Conservation (phyloP, 2,113 vertebrate genomes). For the Anoplopoma fimbria region DNA sequence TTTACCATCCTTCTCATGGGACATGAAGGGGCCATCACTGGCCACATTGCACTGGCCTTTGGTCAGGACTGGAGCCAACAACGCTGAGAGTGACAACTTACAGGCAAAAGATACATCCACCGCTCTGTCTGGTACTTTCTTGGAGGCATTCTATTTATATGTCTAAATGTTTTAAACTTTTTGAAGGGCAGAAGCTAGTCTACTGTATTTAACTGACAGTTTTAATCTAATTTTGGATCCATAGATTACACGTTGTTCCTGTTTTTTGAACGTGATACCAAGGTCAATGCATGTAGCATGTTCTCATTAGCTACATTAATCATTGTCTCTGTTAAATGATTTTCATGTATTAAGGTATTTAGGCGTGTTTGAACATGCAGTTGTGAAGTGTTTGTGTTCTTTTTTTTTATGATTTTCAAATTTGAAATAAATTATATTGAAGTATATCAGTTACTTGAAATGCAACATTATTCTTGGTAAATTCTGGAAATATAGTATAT, state of each 20-base stretch:
- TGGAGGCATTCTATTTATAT: background rate
- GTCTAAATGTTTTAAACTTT: background rate
- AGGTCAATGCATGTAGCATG: background rate
- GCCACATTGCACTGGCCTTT: background rate
- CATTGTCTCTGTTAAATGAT: background rate
- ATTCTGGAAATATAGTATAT: background rate
- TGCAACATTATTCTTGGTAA: background rate
- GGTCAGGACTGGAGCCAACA: background rate
- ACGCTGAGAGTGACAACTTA: background rate
- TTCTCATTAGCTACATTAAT: background rate
- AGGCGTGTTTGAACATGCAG: slow-evolving; percentile 50
- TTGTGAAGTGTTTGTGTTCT: slow-evolving; percentile 33
- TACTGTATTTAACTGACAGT: background rate
- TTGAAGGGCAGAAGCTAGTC: background rate
- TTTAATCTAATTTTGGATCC: background rate
- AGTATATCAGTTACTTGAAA: background rate
- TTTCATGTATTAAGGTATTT: slow-evolving; percentile 41
- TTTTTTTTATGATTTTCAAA: slow-evolving; percentile 40
- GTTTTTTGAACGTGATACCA: background rate
- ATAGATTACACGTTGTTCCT: background rate
- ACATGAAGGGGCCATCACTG: background rate
- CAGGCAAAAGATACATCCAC: background rate
- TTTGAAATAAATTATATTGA: slow-evolving; percentile 61
- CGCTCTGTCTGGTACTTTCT: slow-evolving; percentile 6
- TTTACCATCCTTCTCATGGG: background rate